A percentile compares a stretch with the other conserved stretches of the same genome.
phyloP scores from a whole-genome alignment of 2,797 vertebrate genomes.

The Coregonus ussuriensis region DNA sequence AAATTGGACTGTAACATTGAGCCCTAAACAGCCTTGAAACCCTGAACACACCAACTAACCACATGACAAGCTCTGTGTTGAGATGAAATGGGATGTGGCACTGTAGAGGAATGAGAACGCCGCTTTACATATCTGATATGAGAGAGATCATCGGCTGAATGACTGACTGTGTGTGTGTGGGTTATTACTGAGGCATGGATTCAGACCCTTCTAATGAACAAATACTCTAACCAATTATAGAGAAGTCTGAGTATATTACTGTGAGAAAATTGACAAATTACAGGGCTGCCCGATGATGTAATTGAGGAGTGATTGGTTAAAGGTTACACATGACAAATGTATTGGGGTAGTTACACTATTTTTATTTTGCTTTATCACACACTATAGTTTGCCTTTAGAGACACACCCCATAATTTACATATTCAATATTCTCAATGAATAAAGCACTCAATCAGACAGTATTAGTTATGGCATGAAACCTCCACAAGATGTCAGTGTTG shows the following conservation, averaged over 20 bases:
- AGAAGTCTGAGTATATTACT: background rate
- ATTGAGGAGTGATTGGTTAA: background rate
- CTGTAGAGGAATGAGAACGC: slow-evolving; percentile 27
- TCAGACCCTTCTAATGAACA: background rate
- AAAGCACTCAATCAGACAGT: background rate
- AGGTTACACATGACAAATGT: background rate
- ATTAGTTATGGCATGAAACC: background rate
- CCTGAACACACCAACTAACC: background rate
- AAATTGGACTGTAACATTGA: background rate
- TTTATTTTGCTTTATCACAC: background rate
- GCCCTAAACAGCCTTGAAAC: background rate
- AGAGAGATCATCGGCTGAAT: slow-evolving; percentile 19
- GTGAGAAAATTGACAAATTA: background rate
- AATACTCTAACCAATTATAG: background rate
- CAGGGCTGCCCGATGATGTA: background rate
- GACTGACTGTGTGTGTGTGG: slow-evolving; percentile 18
- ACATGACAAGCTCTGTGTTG: slow-evolving; percentile 16
- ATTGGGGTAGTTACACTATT: background rate
- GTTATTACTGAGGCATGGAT: background rate
- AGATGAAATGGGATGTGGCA: slow-evolving; percentile 38
- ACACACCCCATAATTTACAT: background rate
- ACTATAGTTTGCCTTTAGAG: background rate
- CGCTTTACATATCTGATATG: slow-evolving; percentile 18
- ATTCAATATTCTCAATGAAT: background rate
- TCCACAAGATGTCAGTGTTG: slow-evolving; percentile 56